Conservation (phyloP, 2,797 vertebrate genomes). For the Echiichthys vipera region DNA sequence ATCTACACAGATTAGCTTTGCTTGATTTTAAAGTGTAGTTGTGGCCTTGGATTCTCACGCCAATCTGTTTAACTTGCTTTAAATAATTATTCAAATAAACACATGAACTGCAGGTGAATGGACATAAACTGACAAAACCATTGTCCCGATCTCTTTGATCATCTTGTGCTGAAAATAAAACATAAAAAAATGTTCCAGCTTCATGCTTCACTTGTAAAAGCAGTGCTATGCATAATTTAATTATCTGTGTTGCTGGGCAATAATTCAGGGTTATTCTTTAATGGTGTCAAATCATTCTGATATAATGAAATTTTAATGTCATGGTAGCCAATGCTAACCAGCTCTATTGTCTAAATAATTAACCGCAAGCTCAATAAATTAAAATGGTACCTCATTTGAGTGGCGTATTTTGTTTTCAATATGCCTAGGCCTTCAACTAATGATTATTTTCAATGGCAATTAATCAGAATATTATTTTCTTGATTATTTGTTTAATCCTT, state of each 20-base stretch:
- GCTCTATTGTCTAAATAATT: conserved; percentile 15
- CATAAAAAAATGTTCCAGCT: not conserved
- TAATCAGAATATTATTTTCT: not conserved
- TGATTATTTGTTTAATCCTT: not conserved
- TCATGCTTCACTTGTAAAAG: conserved; percentile 3
- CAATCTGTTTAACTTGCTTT: not conserved
- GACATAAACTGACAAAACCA: not conserved
- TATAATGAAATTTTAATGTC: not conserved
- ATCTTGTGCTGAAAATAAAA: not conserved
- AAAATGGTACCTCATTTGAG: not conserved
- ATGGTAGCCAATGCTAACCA: not conserved
- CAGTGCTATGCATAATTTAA: conserved; percentile 29
- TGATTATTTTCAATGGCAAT: not conserved
- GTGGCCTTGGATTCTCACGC: not conserved
- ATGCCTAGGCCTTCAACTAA: too few relatives aligned
- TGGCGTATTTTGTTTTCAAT: not conserved
- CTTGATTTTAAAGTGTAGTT: not conserved
- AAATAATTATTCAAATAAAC: not conserved
- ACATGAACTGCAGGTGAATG: not conserved
- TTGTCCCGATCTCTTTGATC: not conserved
- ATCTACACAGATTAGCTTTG: conserved; percentile 18
- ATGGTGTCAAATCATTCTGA: conserved; percentile 16
- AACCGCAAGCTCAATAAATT: not conserved
- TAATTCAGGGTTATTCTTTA: conserved; percentile 13
- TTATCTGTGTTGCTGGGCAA: conserved; percentile 5